These are phyloP conservation scores for Temnothorax rugatulus DNA, from an alignment of 2,888 invertebrate species.

Conservation along the genomic window DNA sequence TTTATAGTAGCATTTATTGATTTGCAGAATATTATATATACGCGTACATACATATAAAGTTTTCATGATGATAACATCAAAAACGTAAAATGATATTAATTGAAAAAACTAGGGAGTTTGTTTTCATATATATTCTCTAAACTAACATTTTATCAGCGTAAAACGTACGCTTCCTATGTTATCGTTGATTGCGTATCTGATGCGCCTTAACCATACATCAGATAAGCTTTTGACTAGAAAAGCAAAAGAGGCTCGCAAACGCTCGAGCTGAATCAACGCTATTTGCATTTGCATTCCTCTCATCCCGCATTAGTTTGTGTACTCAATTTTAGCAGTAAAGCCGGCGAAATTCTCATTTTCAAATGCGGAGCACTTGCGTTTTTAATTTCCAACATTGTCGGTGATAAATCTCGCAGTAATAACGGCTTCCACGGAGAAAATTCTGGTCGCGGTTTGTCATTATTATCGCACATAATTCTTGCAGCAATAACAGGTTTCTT, in stretches of 20 bases:
- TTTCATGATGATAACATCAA: neutral
- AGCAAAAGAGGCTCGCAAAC: conserved; percentile 27
- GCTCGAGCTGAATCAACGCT: conserved; percentile 29
- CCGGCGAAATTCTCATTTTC: conserved; percentile 47
- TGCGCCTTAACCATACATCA: conserved; percentile 32
- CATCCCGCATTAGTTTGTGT: conserved; percentile 45
- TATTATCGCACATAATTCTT: conserved; percentile 43
- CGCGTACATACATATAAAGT: neutral
- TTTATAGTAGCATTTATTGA: conserved; percentile 11
- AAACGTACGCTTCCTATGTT: neutral
- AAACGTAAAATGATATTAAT: neutral
- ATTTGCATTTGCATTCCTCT: conserved; percentile 52
- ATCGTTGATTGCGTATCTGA: conserved; percentile 30
- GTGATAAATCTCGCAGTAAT: conserved; percentile 43
- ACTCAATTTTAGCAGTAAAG: conserved; percentile 34
- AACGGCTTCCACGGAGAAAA: conserved; percentile 28
- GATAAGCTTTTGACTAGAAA: conserved; percentile 43
- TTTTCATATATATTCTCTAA: neutral
- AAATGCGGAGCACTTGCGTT: conserved; percentile 34
- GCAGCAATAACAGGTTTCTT: conserved; percentile 32
- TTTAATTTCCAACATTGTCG: conserved; percentile 44
- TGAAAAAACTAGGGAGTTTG: neutral
- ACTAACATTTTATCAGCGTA: conserved; percentile 21
- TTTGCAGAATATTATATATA: neutral
- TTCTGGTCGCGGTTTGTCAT: conserved; percentile 39